These are phyloP conservation scores for Drosophila demipolita DNA, from an alignment of 2,888 invertebrate genomes.

Conservation along the genomic window DNA sequence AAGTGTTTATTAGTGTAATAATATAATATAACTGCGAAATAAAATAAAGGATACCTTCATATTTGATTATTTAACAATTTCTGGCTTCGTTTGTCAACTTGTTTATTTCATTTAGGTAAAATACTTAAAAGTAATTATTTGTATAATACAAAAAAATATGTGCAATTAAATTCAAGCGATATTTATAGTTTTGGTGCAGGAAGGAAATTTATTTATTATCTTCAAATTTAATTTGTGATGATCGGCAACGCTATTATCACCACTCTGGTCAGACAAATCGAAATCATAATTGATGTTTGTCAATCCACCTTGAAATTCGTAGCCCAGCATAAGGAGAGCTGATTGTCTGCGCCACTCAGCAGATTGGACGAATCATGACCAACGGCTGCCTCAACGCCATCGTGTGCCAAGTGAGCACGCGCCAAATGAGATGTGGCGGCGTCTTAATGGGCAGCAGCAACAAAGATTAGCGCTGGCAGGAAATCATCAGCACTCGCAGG, in stretches of 20 bases:
- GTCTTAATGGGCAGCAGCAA: slow-evolving; percentile 90
- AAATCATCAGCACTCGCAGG: slow-evolving; percentile 99
- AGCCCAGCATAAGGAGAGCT: slow-evolving; percentile 64
- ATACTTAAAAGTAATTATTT: slow-evolving; percentile 29
- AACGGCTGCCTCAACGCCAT: slow-evolving; percentile 29
- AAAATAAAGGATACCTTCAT: background rate
- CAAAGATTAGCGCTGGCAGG: slow-evolving; percentile 98
- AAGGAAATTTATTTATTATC: slow-evolving; percentile 22
- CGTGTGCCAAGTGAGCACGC: slow-evolving; percentile 61
- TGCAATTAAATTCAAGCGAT: slow-evolving; percentile 38
- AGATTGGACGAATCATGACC: slow-evolving; percentile 83
- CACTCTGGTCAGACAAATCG: slow-evolving; percentile 90
- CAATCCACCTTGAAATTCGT: slow-evolving; percentile 87
- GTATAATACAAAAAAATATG: slow-evolving; percentile 56
- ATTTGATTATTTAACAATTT: slow-evolving; percentile 17
- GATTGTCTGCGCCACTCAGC: slow-evolving; percentile 56
- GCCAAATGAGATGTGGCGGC: slow-evolving; percentile 86
- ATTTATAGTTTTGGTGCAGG: slow-evolving; percentile 48
- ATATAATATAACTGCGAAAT: background rate
- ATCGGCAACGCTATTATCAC: slow-evolving; percentile 89
- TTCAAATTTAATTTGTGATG: slow-evolving; percentile 82
- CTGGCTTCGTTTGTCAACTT: slow-evolving; percentile 1
- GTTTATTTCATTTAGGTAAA: slow-evolving; percentile 32
- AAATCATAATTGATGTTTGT: slow-evolving; percentile 91
- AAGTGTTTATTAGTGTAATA: background rate